These are phyloP conservation scores for Collichthys lucidus DNA, from an alignment of 2,113 vertebrate genomes.

Conservation along the genomic window DNA sequence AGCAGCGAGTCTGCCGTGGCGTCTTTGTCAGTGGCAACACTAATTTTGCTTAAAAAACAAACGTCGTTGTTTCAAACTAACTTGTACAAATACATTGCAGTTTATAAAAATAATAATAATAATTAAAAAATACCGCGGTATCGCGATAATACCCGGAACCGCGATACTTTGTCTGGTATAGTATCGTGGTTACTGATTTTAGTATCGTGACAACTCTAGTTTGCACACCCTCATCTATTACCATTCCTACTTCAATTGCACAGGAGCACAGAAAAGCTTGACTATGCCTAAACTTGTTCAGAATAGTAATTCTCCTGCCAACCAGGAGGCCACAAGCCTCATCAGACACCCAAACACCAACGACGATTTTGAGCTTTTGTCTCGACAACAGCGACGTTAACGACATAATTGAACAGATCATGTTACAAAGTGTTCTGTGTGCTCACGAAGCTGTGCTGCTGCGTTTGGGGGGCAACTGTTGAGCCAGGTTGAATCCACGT, in stretches of 20 bases:
- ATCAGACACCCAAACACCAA: neutral
- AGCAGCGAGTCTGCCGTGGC: no score
- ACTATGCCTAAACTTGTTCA: neutral
- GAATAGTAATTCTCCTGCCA: neutral
- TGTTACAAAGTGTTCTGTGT: no score
- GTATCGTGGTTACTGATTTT: no score
- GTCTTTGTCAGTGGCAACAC: no score
- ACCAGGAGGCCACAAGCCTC: neutral
- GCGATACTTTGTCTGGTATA: no score
- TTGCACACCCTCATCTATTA: neutral
- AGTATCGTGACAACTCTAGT: no score
- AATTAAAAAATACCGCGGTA: no score
- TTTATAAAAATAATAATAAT: no score
- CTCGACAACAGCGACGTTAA: neutral
- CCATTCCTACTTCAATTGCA: neutral
- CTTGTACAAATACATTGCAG: no score
- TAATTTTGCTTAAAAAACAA: no score
- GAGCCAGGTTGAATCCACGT: neutral
- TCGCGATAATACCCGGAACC: no score
- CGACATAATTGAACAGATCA: neutral
- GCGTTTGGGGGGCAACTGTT: neutral
- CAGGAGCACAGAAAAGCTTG: neutral
- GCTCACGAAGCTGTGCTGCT: neutral
- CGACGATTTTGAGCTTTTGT: neutral
- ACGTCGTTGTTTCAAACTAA: no score